Evolutionary conservation across 2,113 vertebrate genomes (phyloP), one percentile per base, ranked within the genome.

Genomic region (Hemichromis elongatus): DNA sequence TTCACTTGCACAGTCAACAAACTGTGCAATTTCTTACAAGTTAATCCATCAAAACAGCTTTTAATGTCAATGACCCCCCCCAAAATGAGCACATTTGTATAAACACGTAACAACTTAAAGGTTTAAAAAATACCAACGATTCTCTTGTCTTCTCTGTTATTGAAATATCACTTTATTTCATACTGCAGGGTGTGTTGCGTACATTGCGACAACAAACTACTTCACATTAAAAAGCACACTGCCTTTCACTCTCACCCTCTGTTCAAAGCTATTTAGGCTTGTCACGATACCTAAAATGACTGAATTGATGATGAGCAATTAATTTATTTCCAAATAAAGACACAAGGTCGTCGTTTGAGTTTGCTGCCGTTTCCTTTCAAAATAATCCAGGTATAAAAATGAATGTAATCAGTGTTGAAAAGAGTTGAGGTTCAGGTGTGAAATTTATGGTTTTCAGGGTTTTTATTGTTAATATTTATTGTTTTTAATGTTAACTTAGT

Each of bases 191-290:
- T 85, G 16, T 12, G 37, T 3, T 33, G 8, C 57, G 30, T 19
- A 3, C 33, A 37, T 6, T n/a, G n/a, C 13, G 77, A 85, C 47
- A 79, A 91, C 68, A 85, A 86, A 84, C 11, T 80, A 79, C 88
- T 91, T 88, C 13, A 86, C n/a, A 59, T 30, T 83, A 45, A 88
- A 88, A 80, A 80, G 66, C 7, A 1, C 42, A 18, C 55, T 30
- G 8, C 35, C 52, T 7, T 45, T 84, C 79, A 24, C 21, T 54
- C 47, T 13, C 21, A 50, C 33, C 45, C 53, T 45, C 52, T 19
- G 3, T 88, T 55, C 12, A 73, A 28, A 54, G 79, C 45, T 40
- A 63, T 73, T 70, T 12, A 79, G 56, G 54, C n/a, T 50, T 53
- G 47, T 75, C 84, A 90, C 30, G 13, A 89, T 70, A 77, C 18